A percentile compares a stretch with the other conserved stretches of the same genome.
phyloP scores from a whole-genome alignment of 2,797 vertebrate species.

The Kryptolebias ocellatus region DNA sequence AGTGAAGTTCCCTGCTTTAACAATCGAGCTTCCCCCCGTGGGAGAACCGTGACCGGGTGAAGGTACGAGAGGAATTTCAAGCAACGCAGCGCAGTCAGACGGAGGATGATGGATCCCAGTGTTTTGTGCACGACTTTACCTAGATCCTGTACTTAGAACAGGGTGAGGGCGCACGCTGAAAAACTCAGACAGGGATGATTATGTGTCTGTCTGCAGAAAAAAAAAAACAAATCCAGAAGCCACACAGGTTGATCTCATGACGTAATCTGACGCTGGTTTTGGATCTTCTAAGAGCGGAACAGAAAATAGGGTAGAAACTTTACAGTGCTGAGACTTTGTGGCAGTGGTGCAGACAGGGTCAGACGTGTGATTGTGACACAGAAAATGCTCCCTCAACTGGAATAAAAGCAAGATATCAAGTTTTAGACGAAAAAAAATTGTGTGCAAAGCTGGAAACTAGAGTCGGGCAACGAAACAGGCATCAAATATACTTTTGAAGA shows the following conservation, averaged over 20 bases:
- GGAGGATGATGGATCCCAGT: constrained; percentile 25
- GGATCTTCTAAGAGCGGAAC: constrained; percentile 4
- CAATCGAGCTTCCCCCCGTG: constrained; percentile 51
- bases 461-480: neutral
- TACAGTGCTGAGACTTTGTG: neutral
- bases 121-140: constrained; percentile 2
- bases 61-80: constrained; percentile 74
- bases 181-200: constrained; percentile 6
- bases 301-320: neutral
- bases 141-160: constrained; percentile 1
- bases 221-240: neutral
- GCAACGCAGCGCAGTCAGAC: constrained; percentile 31
- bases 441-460: no score
- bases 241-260: constrained; percentile 1
- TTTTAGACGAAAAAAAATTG: neutral
- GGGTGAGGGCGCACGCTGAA: neutral
- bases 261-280: constrained; percentile 36
- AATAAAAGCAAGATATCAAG: neutral
- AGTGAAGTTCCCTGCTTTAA: constrained; percentile 34
- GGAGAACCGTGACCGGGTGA: constrained; percentile 66
- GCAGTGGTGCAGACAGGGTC: neutral
- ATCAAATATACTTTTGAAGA: neutral
- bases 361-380: no score
- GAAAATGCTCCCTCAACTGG: neutral
- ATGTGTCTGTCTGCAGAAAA: constrained; percentile 3